Conservation (phyloP, 1,140 invertebrate genomes). For the Drosophila paulistorum region DNA sequence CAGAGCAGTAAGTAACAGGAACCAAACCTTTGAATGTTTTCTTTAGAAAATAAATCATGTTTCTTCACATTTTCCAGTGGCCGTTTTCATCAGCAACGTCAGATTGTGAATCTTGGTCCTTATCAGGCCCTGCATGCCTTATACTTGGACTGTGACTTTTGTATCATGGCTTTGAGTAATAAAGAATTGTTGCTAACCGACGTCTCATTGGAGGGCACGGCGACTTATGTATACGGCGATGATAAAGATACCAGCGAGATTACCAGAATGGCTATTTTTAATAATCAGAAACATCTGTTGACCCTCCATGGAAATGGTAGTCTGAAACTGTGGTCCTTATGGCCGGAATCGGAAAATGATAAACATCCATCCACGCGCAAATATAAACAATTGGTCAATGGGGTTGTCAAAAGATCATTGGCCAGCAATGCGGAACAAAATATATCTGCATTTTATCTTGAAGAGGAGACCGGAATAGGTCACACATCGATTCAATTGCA, state of each 20-base stretch:
- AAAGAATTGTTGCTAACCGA: conserved; percentile 57
- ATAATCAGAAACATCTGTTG: conserved; percentile 54
- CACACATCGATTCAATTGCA: conserved; percentile 48
- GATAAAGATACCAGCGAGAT: conserved; percentile 36
- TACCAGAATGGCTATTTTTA: conserved; percentile 49
- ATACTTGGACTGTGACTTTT: conserved; percentile 64
- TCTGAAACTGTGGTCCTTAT: conserved; percentile 63
- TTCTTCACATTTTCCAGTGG: conserved; percentile 42
- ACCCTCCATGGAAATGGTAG: conserved; percentile 63
- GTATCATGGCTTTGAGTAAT: conserved; percentile 54
- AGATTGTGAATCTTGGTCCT: conserved; percentile 63
- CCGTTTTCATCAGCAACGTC: conserved; percentile 71
- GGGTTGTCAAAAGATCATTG: conserved; percentile 29
- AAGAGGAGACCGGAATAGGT: conserved; percentile 30
- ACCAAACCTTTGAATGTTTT: neutral
- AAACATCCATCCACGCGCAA: conserved; percentile 20
- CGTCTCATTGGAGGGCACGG: conserved; percentile 58
- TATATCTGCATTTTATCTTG: conserved; percentile 51
- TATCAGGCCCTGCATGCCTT: conserved; percentile 42
- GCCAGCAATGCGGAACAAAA: conserved; percentile 31
- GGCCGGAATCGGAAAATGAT: conserved; percentile 17
- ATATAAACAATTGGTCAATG: conserved; percentile 50
- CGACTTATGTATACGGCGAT: conserved; percentile 50
- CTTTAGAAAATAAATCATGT: neutral
- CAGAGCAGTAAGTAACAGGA: conserved; percentile 55